A percentile compares a stretch with the other conserved stretches of the same genome.
These are phyloP conservation scores for Poeciliopsis prolifica DNA, from an alignment of 2,113 vertebrate species.

Conservation along the genomic window DNA sequence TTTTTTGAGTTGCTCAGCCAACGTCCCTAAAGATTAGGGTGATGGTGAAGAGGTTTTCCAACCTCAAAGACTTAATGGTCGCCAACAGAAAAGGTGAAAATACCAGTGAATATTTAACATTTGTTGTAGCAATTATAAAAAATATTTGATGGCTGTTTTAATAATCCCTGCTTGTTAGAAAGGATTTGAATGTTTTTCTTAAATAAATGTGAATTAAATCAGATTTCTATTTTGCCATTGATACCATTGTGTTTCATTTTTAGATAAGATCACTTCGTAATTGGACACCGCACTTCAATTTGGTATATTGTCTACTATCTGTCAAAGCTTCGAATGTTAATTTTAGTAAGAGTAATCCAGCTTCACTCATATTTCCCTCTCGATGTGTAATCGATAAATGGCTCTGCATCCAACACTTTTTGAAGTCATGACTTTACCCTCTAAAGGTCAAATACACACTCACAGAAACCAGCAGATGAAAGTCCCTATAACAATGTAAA, in stretches of 20 bases:
- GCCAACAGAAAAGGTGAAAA: background rate
- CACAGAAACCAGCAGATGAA: background rate
- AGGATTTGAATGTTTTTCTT: no score
- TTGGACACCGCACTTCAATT: background rate
- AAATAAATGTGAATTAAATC: background rate
- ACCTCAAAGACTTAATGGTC: background rate
- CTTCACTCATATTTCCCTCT: background rate
- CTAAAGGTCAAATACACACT: background rate
- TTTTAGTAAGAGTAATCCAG: background rate
- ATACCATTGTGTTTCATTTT: background rate
- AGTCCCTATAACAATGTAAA: background rate
- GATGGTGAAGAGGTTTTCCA: no score
- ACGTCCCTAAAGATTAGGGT: no score
- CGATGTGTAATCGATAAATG: constrained; percentile 2
- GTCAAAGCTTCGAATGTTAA: background rate
- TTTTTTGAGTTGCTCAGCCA: background rate
- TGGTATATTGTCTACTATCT: background rate
- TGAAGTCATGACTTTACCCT: background rate
- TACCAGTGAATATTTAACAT: background rate
- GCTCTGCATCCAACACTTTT: background rate
- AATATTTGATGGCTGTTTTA: background rate
- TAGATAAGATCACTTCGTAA: constrained; percentile 4
- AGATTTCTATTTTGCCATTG: background rate
- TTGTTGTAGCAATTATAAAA: background rate
- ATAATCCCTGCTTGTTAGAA: background rate